These are phyloP conservation scores for Orientallactaga sibirica DNA, from an alignment of 2,797 vertebrate species.

Conservation along the genomic window DNA sequence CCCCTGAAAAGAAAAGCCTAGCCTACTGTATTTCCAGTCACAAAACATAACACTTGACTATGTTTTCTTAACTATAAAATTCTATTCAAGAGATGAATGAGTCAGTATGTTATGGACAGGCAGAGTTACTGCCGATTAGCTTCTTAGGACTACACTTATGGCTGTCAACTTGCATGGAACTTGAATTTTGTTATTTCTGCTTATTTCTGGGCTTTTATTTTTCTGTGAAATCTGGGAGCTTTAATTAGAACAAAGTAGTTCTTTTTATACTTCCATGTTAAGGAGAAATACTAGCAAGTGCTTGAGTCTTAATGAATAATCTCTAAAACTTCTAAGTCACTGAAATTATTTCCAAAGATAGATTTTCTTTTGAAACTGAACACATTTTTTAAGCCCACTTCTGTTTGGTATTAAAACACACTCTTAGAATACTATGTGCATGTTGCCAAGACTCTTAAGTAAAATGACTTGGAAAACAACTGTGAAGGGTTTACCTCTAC, in stretches of 20 bases:
- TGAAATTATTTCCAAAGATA: slow-evolving; percentile 73
- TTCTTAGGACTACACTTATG: slow-evolving; percentile 87
- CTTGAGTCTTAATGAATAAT: slow-evolving; percentile 81
- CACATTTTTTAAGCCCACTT: slow-evolving; percentile 51
- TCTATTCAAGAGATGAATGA: slow-evolving; percentile 87
- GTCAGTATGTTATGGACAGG: slow-evolving; percentile 86
- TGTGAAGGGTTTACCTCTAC: slow-evolving; percentile 59
- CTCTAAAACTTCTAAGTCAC: slow-evolving; percentile 76
- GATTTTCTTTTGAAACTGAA: slow-evolving; percentile 71
- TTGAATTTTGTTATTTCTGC: slow-evolving; percentile 89
- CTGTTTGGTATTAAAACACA: slow-evolving; percentile 65
- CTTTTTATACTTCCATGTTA: slow-evolving; percentile 64
- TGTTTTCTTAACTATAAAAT: slow-evolving; percentile 87
- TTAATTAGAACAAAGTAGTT: slow-evolving; percentile 53
- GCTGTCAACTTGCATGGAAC: slow-evolving; percentile 89
- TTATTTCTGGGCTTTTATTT: slow-evolving; percentile 88
- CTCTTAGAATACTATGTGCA: slow-evolving; percentile 74
- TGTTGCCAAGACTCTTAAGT: slow-evolving; percentile 70
- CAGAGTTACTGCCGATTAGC: slow-evolving; percentile 86
- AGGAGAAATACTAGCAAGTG: slow-evolving; percentile 68
- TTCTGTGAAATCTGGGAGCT: slow-evolving; percentile 80
- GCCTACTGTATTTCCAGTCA: slow-evolving; percentile 82
- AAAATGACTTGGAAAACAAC: slow-evolving; percentile 24
- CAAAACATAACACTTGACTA: slow-evolving; percentile 72
- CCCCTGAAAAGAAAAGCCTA: slow-evolving; percentile 82